These are phyloP conservation scores for Cydia strobilella DNA, from an alignment of 1,140 invertebrate genomes.

Conservation along the genomic window DNA sequence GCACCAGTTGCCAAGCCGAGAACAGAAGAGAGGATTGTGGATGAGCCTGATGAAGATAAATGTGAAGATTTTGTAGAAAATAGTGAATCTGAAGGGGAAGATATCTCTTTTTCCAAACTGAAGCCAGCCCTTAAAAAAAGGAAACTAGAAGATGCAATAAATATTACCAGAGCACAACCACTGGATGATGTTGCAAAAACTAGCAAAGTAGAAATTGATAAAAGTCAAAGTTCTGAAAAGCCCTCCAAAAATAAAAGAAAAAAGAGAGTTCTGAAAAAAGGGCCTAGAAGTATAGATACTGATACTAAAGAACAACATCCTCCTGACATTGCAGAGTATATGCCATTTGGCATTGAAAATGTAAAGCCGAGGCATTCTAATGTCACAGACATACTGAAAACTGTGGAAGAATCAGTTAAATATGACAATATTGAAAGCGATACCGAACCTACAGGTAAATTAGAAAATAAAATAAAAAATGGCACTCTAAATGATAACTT, in stretches of 20 bases:
- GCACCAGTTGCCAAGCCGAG: neutral
- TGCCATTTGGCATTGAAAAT: constrained; percentile 67
- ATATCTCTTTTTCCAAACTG: constrained; percentile 60
- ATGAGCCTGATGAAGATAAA: constrained; percentile 45
- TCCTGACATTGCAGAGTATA: constrained; percentile 65
- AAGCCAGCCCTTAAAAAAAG: constrained; percentile 75
- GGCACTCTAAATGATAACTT: constrained; percentile 93
- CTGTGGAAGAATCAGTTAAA: constrained; percentile 43
- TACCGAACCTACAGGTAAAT: constrained; percentile 39
- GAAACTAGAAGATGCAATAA: constrained; percentile 51
- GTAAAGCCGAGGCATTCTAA: constrained; percentile 58
- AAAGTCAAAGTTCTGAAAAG: constrained; percentile 40
- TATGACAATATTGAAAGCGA: constrained; percentile 36
- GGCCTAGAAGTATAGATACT: constrained; percentile 36
- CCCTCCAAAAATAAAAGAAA: constrained; percentile 36
- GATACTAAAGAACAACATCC: constrained; percentile 46
- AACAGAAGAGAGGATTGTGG: constrained; percentile 46
- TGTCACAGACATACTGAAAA: constrained; percentile 55
- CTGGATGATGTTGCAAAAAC: constrained; percentile 38
- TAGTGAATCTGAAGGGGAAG: constrained; percentile 84
- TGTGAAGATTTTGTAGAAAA: constrained; percentile 82
- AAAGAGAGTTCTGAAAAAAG: constrained; percentile 39
- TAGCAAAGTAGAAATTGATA: constrained; percentile 35
- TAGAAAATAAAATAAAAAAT: constrained; percentile 84
- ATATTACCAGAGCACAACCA: constrained; percentile 39